These are phyloP conservation scores for Ictalurus furcatus DNA, from an alignment of 2,113 vertebrate species.

Conservation along the genomic window DNA sequence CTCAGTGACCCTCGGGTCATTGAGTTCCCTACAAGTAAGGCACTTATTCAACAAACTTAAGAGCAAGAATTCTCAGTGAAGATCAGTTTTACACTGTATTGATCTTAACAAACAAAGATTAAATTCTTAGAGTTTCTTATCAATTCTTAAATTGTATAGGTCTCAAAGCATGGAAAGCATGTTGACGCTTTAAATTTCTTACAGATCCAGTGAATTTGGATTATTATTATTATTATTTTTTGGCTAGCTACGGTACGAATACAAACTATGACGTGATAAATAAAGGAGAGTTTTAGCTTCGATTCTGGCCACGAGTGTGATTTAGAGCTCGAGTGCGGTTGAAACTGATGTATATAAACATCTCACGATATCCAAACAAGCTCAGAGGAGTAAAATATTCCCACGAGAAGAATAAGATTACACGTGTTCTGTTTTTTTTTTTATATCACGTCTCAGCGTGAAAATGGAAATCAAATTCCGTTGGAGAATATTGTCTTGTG, in stretches of 20 bases:
- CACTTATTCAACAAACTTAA: background rate
- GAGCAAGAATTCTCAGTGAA: background rate
- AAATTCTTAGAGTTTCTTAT: background rate
- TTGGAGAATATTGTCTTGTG: constrained; percentile 19
- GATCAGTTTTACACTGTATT: background rate
- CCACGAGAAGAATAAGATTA: background rate
- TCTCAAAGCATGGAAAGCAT: background rate
- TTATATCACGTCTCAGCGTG: background rate
- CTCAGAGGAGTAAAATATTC: background rate
- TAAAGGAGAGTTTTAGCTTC: background rate
- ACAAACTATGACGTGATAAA: background rate
- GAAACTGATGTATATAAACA: background rate
- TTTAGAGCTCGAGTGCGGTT: background rate
- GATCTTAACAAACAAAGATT: background rate
- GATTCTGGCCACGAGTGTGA: background rate
- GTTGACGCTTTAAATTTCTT: background rate
- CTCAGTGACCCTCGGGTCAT: background rate
- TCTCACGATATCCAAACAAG: background rate
- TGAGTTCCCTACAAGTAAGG: background rate
- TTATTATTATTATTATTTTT: background rate
- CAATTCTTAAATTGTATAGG: background rate
- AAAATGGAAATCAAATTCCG: constrained; percentile 6
- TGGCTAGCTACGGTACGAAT: background rate
- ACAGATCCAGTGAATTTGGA: background rate
- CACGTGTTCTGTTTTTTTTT: background rate